Conservation (phyloP, 1,140 invertebrate species). For the Melipona quadrifasciata region DNA sequence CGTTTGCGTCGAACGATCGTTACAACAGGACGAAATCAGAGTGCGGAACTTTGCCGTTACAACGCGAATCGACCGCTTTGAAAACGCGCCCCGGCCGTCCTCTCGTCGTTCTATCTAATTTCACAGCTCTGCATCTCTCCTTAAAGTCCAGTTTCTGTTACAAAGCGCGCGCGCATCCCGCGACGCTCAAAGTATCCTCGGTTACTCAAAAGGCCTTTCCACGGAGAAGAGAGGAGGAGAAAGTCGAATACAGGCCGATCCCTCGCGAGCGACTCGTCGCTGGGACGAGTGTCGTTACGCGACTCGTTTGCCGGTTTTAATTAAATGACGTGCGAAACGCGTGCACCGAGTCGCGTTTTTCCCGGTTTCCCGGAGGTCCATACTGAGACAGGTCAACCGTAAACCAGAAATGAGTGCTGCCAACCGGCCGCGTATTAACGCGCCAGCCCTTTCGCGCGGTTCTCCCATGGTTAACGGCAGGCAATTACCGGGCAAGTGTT, state of each 20-base stretch:
- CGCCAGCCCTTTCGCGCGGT: background rate
- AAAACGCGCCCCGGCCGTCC: constrained; percentile 39
- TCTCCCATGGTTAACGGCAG: background rate
- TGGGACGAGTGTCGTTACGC: constrained; percentile 58
- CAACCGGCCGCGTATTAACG: constrained; percentile 27
- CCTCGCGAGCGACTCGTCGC: constrained; percentile 10
- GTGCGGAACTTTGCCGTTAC: background rate
- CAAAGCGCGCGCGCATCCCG: background rate
- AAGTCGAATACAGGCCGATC: background rate
- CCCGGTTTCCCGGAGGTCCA: constrained; percentile 16
- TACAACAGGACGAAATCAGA: constrained; percentile 1
- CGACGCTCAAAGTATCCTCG: background rate
- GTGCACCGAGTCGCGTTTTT: constrained; percentile 31
- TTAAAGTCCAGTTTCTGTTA: constrained; percentile 45
- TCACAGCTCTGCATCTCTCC: constrained; percentile 52
- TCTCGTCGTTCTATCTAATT: constrained; percentile 55
- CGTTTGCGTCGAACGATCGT: constrained; percentile 20
- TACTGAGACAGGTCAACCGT: constrained; percentile 31
- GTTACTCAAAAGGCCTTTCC: background rate
- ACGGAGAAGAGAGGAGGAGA: background rate
- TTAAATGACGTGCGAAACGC: constrained; percentile 60
- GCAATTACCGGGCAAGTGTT: too few species aligned
- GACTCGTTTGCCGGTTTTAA: constrained; percentile 66
- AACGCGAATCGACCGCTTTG: background rate
- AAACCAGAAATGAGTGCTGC: constrained; percentile 41